Base-by-base conservation (phyloP, 2,888 invertebrate species). In the Drosophila tripunctata region DNA sequence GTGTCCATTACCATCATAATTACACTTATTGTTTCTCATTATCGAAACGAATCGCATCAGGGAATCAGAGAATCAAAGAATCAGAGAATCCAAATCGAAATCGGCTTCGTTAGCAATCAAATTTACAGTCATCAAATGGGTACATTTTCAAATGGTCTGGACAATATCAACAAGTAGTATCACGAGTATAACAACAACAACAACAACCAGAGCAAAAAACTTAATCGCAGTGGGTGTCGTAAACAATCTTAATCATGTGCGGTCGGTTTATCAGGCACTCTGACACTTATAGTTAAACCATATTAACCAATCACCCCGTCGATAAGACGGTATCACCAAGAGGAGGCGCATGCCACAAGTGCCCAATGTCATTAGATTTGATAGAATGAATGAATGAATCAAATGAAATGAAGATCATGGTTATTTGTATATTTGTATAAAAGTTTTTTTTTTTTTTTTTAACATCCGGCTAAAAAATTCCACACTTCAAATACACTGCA, bases 181-280 rank as follows among this genome's bases (percentile, higher is more conserved):
- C 40, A 40, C 31, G 30, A 30, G 17, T 30, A 7, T 15, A 19
- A n/a, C 12, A n/a, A n/a, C n/a, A n/a, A n/a, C n/a, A n/a, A n/a
- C n/a, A n/a, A n/a, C n/a, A n/a, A n/a, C n/a, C n/a, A n/a, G n/a
- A n/a, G n/a, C n/a, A n/a, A n/a, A n/a, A n/a, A n/a, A n/a, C 40
- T 35, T 48, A 65, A 67, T 67, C 52, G 30, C 30, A 2, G 14
- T 43, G 38, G 24, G 22, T 15, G 43, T 40, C 64, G 55, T 58
- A 56, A 55, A 64, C 58, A 56, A 58, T 72, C 12, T 27, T 52
- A 63, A 72, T 72, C 71, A 55, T 15, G 43, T 40, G 55, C 24
- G 27, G 3, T 24, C 3, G 4, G 8, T 30, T 67, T 64, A 64
- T 67, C 50, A 54, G 45, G 8, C n/a, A n/a, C 44, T 33, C 44